Base-by-base conservation (phyloP, 2,888 invertebrate species). In the Thumatha senex region DNA sequence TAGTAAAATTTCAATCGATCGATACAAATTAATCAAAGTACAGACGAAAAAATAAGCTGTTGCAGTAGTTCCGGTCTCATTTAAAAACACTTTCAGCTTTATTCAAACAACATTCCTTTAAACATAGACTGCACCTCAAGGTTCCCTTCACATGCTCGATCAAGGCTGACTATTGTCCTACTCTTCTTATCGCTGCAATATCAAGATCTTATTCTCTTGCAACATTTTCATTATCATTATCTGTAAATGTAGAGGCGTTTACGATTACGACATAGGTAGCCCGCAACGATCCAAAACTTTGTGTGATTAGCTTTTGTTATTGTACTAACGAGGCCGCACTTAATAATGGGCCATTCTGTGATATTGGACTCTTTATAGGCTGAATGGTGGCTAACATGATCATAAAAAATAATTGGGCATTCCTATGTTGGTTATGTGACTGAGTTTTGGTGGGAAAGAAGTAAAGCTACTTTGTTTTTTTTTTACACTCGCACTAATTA, bases 131-230 rank as follows among this genome's bases (percentile, higher is more conserved):
- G 45, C 40, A 44, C 42, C 51, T 51, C 68, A 65, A 63, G 54
- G 61, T 54, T 68, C 67, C 67, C 58, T 68, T 67, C 69, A 68
- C 67, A 36, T 45, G 48, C 24, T 44, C 38, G 48, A 54, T 56
- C 69, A 63, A 67, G 69, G 67, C 60, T 58, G 43, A n/a, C 63
- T 47, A 51, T 68, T 65, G 63, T 66, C 69, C 66, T 63, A 68
- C 51, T 56, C 63, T 54, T 38, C 40, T 34, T 56, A 55, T 43
- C 56, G 34, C 38, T 9, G 14, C 40, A 54, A 42, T 47, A 43
- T 38, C 44, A 30, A 51, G 33, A 51, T 55, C 46, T 31, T 49
- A 41, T 40, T 18, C 29, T 52, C 18, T 48, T 52, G 48, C 44
- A 52, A 40, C 48, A 49, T 13, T 29, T 38, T 11, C 43, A 39